Evolutionary conservation across 2,888 invertebrate species (phyloP), one percentile per base, ranked within the genome.

Genomic region (Cryptosula pallasiana): DNA sequence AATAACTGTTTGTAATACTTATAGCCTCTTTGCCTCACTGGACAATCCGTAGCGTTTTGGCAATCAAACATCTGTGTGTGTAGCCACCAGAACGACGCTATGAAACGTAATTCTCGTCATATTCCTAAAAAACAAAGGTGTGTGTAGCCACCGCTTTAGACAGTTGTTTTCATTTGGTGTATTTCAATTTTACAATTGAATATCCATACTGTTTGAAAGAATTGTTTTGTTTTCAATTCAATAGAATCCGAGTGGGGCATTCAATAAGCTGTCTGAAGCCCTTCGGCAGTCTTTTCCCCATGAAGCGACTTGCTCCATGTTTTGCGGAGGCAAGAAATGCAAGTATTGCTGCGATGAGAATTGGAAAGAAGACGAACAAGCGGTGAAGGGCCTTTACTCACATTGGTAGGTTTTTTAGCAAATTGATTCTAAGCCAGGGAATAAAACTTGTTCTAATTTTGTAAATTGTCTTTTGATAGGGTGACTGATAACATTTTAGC

Each of bases 401-500:
- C 90, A 91, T 78, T 94, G 94, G 94, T 93, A 83, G 87, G 20
- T 13, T 9, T 45, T 13, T 45, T 13, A 45, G 45, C 20, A 45
- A 9, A 45, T 9, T 45, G 45, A 45, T 9, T 45, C 20, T 13
- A 9, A 45, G 20, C 45, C 20, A 13, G 45, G 9, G 20, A 13
- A 45, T 45, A 45, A 13, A 45, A 13, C 20, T 45, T 45, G 45
- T 45, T 55, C 5, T n/a, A 55, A 3, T 23, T 5, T n/a, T 16
- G 55, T 23, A 23, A 16, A 55, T 16, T n/a, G 16, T 63, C 63
- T 63, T 3, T 63, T 63, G 13, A 27, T 86, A 93, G 94, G 94
- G 90, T 94, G 77, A 94, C 93, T 3, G 91, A 92, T 77, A 90
- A 93, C 81, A 91, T 94, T 77, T 85, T 94, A 79, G 94, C 94